Percentiles rank a stretch among this genome's conserved stretches.
These are phyloP conservation scores for Atherinosoma microstoma DNA, from an alignment of 2,797 vertebrate species.

Conservation along the genomic window DNA sequence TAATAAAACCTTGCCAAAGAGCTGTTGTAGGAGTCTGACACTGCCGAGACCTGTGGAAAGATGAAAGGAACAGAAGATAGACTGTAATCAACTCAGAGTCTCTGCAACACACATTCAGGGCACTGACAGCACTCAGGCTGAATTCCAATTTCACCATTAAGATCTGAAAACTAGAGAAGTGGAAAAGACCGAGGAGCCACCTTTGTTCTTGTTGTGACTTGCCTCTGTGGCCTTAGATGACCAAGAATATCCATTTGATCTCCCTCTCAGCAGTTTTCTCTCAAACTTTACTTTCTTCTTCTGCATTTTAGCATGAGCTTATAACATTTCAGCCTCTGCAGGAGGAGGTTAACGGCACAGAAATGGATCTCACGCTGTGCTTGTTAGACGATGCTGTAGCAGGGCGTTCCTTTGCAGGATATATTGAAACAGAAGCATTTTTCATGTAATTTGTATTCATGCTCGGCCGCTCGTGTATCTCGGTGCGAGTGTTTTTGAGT, in stretches of 20 bases:
- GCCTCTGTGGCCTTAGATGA: not conserved
- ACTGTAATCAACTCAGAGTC: constrained; percentile 54
- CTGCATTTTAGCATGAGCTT: not conserved
- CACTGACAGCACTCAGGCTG: constrained; percentile 8
- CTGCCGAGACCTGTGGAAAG: constrained; percentile 40
- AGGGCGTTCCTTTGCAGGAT: not conserved
- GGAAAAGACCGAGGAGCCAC: constrained; percentile 7
- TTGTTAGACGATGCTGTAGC: not conserved
- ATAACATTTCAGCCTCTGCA: not conserved
- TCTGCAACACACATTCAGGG: constrained; percentile 3
- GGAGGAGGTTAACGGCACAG: not conserved
- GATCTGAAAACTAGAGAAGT: constrained; percentile 28
- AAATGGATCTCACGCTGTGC: not conserved
- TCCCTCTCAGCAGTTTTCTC: not conserved
- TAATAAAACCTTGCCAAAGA: constrained; percentile 51
- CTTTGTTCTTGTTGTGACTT: constrained; percentile 31
- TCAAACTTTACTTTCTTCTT: not conserved
- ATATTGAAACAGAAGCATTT: constrained; percentile 2
- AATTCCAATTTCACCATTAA: constrained; percentile 35
- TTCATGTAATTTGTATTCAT: not conserved
- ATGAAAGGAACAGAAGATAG: constrained; percentile 58
- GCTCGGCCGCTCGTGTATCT: not conserved
- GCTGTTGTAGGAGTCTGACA: constrained; percentile 43
- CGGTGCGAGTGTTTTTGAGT: not conserved
- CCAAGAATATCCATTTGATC: constrained; percentile 4